Conservation (phyloP, 2,797 vertebrate species). For the Sebastes miniatus region DNA sequence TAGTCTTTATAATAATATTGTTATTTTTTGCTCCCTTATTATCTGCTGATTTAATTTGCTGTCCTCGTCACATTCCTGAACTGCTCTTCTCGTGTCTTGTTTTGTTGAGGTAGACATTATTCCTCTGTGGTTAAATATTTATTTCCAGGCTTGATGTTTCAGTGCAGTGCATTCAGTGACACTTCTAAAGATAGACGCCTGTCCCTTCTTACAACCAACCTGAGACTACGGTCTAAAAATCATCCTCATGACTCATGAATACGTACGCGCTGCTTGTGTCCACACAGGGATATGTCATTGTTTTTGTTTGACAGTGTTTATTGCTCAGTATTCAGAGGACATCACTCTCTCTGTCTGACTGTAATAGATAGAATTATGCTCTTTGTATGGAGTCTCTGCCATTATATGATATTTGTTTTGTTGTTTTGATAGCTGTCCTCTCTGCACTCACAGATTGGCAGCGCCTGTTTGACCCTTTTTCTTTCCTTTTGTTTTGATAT, state of each 20-base stretch:
- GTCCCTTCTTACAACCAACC: slow-evolving; percentile 28
- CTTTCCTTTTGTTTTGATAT: slow-evolving; percentile 38
- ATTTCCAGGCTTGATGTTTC: slow-evolving; percentile 37
- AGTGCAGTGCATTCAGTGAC: slow-evolving; percentile 9
- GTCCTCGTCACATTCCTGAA: slow-evolving; percentile 18
- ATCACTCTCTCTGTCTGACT: slow-evolving; percentile 12
- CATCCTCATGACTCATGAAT: slow-evolving; percentile 43
- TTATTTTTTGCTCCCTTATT: neutral
- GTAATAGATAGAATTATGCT: slow-evolving; percentile 32
- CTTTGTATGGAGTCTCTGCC: slow-evolving; percentile 23
- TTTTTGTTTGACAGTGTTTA: slow-evolving; percentile 22
- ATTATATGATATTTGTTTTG: slow-evolving; percentile 30
- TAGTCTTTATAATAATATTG: neutral
- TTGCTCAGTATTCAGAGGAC: slow-evolving; percentile 34
- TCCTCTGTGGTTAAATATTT: slow-evolving; percentile 47
- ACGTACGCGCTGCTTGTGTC: slow-evolving; percentile 1
- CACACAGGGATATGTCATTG: slow-evolving; percentile 5
- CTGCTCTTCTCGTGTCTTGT: neutral
- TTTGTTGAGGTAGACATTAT: slow-evolving; percentile 15
- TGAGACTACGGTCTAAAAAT: slow-evolving; percentile 42
- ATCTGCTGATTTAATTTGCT: slow-evolving; percentile 25
- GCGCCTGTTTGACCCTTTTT: slow-evolving; percentile 15
- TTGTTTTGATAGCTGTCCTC: slow-evolving; percentile 50
- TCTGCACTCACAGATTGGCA: slow-evolving; percentile 28
- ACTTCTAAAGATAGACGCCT: slow-evolving; percentile 46